Conservation (phyloP, 2,113 vertebrate genomes). For the Amazona guildingii region DNA sequence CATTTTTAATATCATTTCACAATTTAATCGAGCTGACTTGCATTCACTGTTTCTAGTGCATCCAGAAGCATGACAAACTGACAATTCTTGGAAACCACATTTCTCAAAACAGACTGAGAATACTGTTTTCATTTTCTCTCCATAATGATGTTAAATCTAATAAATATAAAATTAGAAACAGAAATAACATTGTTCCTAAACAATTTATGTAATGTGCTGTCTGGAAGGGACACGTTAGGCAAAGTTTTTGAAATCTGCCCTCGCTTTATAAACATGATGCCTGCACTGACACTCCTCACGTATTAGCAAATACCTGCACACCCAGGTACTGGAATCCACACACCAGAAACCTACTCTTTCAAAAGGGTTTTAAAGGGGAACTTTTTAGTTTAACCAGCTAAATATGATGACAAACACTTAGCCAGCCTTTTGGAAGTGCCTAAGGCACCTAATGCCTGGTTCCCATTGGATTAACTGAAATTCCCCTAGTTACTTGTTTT, state of each 20-base stretch:
- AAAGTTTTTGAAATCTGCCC: conserved; percentile 7
- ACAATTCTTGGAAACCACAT: conserved; percentile 64
- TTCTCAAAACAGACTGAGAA: conserved; percentile 42
- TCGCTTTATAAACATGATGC: not conserved
- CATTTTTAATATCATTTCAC: conserved; percentile 21
- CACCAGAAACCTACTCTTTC: not conserved
- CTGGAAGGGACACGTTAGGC: conserved; percentile 30
- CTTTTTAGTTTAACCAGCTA: not conserved
- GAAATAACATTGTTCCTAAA: conserved; percentile 53
- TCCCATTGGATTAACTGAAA: not conserved
- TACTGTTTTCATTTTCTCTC: conserved; percentile 46
- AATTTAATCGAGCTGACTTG: conserved; percentile 1
- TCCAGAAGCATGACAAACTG: conserved; percentile 64
- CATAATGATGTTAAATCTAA: conserved; percentile 51
- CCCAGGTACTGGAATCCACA: not conserved
- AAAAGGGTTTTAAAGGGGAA: not conserved
- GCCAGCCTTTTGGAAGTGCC: not conserved
- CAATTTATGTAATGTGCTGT: conserved; percentile 36
- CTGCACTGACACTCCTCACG: not conserved
- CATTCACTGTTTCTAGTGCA: conserved; percentile 20
- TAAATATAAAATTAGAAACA: conserved; percentile 64
- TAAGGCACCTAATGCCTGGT: not conserved
- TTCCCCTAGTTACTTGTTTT: not conserved
- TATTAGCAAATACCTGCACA: not conserved
- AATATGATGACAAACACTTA: not conserved